Percentiles rank a stretch among this genome's conserved stretches.
Evolutionary conservation across 2,113 vertebrate species (phyloP).

Genomic region (Pachycephala philippinensis): DNA sequence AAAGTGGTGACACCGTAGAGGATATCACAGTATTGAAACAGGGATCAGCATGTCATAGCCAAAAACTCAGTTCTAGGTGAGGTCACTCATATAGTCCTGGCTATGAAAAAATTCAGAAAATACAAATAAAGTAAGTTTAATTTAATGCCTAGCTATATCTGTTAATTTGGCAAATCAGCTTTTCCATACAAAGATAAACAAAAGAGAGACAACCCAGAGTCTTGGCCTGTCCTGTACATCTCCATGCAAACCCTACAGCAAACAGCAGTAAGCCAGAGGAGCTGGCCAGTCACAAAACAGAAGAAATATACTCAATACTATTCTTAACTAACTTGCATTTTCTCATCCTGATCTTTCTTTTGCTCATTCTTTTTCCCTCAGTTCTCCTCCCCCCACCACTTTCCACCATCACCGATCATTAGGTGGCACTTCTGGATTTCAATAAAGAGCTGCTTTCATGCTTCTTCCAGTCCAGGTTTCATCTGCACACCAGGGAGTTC

Average conservation of each 20-base stretch:
- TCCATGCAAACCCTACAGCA: neutral
- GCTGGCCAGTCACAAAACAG: neutral
- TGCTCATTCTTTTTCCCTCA: neutral
- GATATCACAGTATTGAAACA: neutral
- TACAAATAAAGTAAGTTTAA: neutral
- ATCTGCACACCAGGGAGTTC: neutral
- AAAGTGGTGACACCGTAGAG: rapidly evolving
- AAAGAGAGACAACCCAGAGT: neutral
- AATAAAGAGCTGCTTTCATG: neutral
- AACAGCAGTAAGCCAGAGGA: neutral
- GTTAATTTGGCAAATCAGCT: neutral
- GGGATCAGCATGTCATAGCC: neutral
- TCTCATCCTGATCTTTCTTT: neutral
- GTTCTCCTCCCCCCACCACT: neutral
- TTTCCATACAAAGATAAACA: neutral
- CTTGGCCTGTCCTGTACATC: neutral
- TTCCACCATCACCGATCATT: neutral
- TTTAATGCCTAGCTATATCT: neutral
- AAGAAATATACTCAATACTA: neutral
- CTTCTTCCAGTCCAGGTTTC: neutral
- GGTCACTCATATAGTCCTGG: neutral
- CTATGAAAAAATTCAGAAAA: neutral
- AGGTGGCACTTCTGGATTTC: neutral
- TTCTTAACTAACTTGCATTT: neutral
- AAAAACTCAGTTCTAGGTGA: neutral